phyloP scores from a whole-genome alignment of 2,113 vertebrate genomes.

The Channa maculata region DNA sequence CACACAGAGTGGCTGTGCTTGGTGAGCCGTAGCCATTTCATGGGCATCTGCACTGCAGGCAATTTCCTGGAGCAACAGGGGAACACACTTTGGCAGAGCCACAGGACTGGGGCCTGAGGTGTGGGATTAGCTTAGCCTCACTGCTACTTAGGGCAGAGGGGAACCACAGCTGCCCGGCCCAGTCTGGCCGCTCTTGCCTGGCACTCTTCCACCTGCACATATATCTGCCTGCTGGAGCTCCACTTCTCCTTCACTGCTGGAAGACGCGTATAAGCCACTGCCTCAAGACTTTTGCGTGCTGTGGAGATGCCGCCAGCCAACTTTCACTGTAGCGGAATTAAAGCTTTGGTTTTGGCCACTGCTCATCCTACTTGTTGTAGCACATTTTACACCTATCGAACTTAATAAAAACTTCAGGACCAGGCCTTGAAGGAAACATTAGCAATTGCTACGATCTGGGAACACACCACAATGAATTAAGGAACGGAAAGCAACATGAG shows the following conservation, averaged over 20 bases:
- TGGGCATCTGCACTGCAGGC: slow-evolving; percentile 78
- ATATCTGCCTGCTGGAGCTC: slow-evolving; percentile 55
- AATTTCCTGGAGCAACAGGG: slow-evolving; percentile 85
- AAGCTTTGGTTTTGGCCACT: slow-evolving; percentile 9
- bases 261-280: slow-evolving; percentile 55
- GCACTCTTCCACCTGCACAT: slow-evolving; percentile 53
- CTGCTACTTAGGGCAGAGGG: slow-evolving; percentile 77
- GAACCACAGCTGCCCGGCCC: slow-evolving; percentile 71
- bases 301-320: slow-evolving; percentile 36
- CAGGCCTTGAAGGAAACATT: not conserved
- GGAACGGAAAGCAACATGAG: not conserved
- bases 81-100: slow-evolving; percentile 78
- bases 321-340: slow-evolving; percentile 57
- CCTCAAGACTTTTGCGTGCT: slow-evolving; percentile 50
- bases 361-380: slow-evolving; percentile 42
- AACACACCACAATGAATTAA: not conserved
- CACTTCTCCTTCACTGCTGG: slow-evolving; percentile 49
- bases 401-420: slow-evolving; percentile 3
- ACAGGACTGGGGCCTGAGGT: slow-evolving; percentile 75
- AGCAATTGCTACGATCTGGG: not conserved
- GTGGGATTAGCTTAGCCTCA: slow-evolving; percentile 79
- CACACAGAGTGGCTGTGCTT: slow-evolving; percentile 36
- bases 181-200: slow-evolving; percentile 66
- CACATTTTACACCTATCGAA: slow-evolving; percentile 3
- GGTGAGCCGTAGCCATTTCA: slow-evolving; percentile 69